Base-by-base conservation (phyloP, 37 sponge, comb jelly and placozoan species). In the Petrosia ficiformis region DNA sequence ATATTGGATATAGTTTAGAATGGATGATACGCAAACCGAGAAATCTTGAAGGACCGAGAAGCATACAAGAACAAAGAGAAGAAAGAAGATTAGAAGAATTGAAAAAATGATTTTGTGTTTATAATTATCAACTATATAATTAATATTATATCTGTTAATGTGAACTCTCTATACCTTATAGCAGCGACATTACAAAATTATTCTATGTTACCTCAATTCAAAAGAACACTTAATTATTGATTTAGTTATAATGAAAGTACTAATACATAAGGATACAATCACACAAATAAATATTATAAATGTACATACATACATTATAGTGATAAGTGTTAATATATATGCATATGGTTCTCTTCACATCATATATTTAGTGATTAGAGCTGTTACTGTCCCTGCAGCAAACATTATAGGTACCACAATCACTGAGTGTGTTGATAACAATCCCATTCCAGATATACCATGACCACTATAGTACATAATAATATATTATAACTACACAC, bases 1-100 rank as follows among this genome's bases (percentile, higher is more conserved):
- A 76, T 69, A 68, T 90, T 67, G 91, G 91, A 25, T 90, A 80
- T 68, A 40, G 54, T 35, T 31, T 90, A 22, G 91, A 90, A 65
- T 26, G 42, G 2, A 76, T 57, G 65, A 24, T 80, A 71, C 26
- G 86, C 28, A 14, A 42, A 42, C 21, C 72, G 2, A 56, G 11
- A 6, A 65, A 80, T 28, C 39, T 37, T 10, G 41, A 31, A 0
- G 26, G 39, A 3, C 39, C 75, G 14, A 56, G 69, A 38, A 87
- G 87, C 37, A 57, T 76, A 14, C 22, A 34, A 39, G 87, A 76
- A 35, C 39, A 73, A 33, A 67, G 87, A 59, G 72, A 87, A 24
- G 87, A 87, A 38, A 76, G 87, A 57, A 70, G 71, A 61, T 52
- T 81, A 29, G 63, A 65, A 39, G 73, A 80, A 44, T 2, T 86